These are phyloP conservation scores for Tipula vernalis DNA, from an alignment of 2,888 invertebrate species.

Conservation along the genomic window DNA sequence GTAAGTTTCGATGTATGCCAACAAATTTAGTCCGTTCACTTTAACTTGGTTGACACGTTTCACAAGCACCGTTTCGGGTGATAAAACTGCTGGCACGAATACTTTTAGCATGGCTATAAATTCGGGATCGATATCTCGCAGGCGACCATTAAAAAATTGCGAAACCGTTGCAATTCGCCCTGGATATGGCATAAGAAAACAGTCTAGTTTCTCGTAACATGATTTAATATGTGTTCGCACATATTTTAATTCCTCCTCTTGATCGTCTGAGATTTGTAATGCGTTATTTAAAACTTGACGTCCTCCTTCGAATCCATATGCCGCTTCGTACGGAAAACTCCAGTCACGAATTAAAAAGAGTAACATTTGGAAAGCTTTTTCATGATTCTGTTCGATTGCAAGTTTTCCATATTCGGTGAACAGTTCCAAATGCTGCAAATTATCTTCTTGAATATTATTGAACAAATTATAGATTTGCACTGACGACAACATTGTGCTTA, in stretches of 20 bases:
- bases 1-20: conserved; percentile 11
- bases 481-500: conserved; percentile 12
- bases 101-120: conserved; percentile 11
- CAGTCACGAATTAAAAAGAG: conserved; percentile 13
- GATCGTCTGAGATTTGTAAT: conserved; percentile 10
- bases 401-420: conserved; percentile 13
- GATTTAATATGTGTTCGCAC: conserved; percentile 8
- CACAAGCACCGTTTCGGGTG: not conserved
- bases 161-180: conserved; percentile 8
- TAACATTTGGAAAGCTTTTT: conserved; percentile 12
- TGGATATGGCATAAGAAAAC: conserved; percentile 15
- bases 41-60: conserved; percentile 8
- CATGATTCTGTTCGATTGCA: not conserved
- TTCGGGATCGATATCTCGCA: conserved; percentile 13
- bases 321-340: conserved; percentile 9
- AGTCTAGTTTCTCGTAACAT: conserved; percentile 7
- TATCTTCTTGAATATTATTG: conserved; percentile 14
- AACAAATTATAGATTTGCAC: conserved; percentile 10
- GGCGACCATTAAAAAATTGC: conserved; percentile 6
- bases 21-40: conserved; percentile 6
- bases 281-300: not conserved
- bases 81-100: not conserved
- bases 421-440: conserved; percentile 12
- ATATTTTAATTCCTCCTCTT: conserved; percentile 5
- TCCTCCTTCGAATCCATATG: conserved; percentile 13